Evolutionary conservation across 2,888 invertebrate genomes (phyloP).

Genomic region (Pterostichus niger): DNA sequence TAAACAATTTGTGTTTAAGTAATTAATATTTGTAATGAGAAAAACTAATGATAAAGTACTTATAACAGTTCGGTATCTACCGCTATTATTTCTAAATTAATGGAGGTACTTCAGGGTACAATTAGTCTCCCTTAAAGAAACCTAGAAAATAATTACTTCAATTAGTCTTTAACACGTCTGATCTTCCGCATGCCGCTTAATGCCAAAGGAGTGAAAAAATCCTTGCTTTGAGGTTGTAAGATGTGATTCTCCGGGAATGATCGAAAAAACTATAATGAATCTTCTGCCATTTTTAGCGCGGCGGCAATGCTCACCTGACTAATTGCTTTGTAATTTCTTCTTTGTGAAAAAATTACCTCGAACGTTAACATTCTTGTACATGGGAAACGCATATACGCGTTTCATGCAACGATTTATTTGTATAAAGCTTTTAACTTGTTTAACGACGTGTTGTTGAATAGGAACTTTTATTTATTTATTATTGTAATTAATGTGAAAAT

Average conservation of each 20-base stretch:
- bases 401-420: slow-evolving; percentile 14
- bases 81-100: background rate
- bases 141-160: slow-evolving; percentile 61
- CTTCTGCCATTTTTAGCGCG: slow-evolving; percentile 64
- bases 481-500: slow-evolving; percentile 36
- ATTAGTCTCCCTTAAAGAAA: slow-evolving; percentile 48
- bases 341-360: slow-evolving; percentile 62
- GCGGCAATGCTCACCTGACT: slow-evolving; percentile 57
- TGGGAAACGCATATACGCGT: slow-evolving; percentile 21
- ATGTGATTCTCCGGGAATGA: slow-evolving; percentile 61
- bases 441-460: slow-evolving; percentile 4
- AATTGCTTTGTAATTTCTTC: slow-evolving; percentile 65
- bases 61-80: background rate
- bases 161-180: slow-evolving; percentile 61
- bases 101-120: background rate
- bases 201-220: slow-evolving; percentile 26
- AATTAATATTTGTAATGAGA: no score
- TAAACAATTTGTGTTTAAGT: no score
- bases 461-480: slow-evolving; percentile 24
- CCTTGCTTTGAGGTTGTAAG: slow-evolving; percentile 34
- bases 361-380: slow-evolving; percentile 25
- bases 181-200: slow-evolving; percentile 57
- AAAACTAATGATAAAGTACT: no score
- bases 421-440: background rate
- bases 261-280: slow-evolving; percentile 59